Base-by-base conservation (phyloP, 1,140 invertebrate species). In the Philotrypesis tridentata region DNA sequence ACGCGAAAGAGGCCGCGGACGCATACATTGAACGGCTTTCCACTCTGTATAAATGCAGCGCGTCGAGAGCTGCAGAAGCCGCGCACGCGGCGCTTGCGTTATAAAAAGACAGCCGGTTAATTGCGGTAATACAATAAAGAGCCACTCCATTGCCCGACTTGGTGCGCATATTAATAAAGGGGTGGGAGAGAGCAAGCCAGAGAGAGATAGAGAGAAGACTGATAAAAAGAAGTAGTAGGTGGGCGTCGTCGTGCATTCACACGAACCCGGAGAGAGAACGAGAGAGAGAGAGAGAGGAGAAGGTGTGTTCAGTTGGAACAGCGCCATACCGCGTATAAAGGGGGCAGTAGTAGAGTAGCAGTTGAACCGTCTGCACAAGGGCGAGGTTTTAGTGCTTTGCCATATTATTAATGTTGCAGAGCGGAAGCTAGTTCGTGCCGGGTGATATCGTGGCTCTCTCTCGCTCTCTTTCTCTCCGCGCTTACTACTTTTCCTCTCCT, bases 91-190 rank as follows among this genome's bases (percentile, higher is more conserved):
- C 29, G 31, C 37, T 25, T 17, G n/a, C 29, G 31, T 63, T 25
- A 25, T 65, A 76, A 65, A 76, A 65, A 65, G 33, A 61, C 33
- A 76, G 60, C 60, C 60, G 60, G 74, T n/a, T 65, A 76, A 65
- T 65, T 33, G 31, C 72, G 23, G 8, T 40, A 40, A 65, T 63
- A 65, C 60, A 37, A 65, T 74, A 60, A 74, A 55, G 72, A 74
- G 43, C 23, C 48, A 29, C 67, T 70, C 67, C 21, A 12, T 2
- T 37, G 7, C 67, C 21, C 29, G 27, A 70, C 67, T 70, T n/a
- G 31, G 21, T 21, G 40, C 70, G 70, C 67, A 29, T 70, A 70
- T 70, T 70, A 70, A 70, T 14, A 65, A 29, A 29, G 27, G 63
- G 11, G 63, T 7, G 11, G 14, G 6, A 65, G 27, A 65, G 17